phyloP scores from a whole-genome alignment of 2,113 vertebrate genomes.

The Rafetus swinhoei region DNA sequence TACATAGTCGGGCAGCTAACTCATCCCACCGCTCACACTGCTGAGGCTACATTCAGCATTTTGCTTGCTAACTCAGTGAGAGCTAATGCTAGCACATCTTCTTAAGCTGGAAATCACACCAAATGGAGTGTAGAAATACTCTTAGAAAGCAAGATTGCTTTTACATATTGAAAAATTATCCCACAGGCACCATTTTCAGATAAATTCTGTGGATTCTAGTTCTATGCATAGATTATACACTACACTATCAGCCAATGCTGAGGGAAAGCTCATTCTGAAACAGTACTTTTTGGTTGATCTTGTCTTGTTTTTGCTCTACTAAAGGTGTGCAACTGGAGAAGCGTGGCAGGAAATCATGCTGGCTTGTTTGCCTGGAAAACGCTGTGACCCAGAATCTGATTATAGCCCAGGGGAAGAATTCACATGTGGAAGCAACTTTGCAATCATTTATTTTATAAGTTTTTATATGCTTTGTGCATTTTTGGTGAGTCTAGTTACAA shows the following conservation, averaged over 20 bases:
- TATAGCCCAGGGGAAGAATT: constrained; percentile 92
- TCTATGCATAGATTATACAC: background rate
- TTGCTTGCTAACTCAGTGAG: background rate
- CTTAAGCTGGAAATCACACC: background rate
- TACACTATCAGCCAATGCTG: background rate
- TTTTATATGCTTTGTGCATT: constrained; percentile 99
- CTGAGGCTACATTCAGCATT: background rate
- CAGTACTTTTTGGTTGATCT: background rate
- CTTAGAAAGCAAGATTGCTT: background rate
- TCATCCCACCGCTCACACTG: no score
- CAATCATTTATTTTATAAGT: constrained; percentile 97
- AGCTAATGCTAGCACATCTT: background rate
- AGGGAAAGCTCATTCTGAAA: background rate
- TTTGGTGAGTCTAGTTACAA: constrained; percentile 82
- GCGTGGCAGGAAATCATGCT: constrained; percentile 99
- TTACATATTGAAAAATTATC: background rate
- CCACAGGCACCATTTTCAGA: background rate
- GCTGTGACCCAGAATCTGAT: constrained; percentile 95
- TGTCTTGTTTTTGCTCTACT: constrained; percentile 34
- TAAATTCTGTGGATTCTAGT: background rate
- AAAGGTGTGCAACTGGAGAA: constrained; percentile 96
- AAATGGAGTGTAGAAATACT: background rate
- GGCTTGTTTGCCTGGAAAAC: constrained; percentile 94
- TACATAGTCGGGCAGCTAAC: background rate
- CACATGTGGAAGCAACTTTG: constrained; percentile 95